These are phyloP conservation scores for Drosophila cyrtoloma DNA, from an alignment of 2,888 invertebrate species.

Conservation along the genomic window DNA sequence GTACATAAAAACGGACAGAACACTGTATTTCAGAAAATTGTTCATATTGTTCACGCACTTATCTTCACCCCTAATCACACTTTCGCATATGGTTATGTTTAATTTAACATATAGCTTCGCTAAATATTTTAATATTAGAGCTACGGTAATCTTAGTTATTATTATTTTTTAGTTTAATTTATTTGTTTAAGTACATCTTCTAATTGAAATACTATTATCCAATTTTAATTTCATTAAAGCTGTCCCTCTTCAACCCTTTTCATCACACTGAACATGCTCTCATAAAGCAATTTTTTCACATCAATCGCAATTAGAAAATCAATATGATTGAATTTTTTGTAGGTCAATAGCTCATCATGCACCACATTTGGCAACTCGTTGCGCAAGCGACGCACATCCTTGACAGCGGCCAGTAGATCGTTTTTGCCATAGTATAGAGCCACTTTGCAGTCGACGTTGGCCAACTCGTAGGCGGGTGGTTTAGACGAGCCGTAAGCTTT, in stretches of 20 bases:
- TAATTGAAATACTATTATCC: background rate
- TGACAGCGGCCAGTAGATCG: constrained; percentile 85
- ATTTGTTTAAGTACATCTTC: background rate
- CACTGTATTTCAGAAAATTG: background rate
- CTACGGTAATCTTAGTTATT: background rate
- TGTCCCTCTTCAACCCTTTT: constrained; percentile 51
- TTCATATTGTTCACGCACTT: background rate
- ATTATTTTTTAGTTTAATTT: background rate
- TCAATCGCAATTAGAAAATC: constrained; percentile 56
- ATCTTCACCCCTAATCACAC: background rate
- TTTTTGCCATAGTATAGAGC: constrained; percentile 62
- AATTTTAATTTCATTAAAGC: constrained; percentile 21
- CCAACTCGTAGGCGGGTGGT: constrained; percentile 85
- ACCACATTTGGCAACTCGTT: constrained; percentile 71
- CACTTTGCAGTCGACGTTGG: constrained; percentile 85
- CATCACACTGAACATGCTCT: constrained; percentile 54
- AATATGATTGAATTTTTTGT: constrained; percentile 51
- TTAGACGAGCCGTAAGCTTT: constrained; percentile 28
- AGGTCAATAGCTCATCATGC: constrained; percentile 45
- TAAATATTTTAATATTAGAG: background rate
- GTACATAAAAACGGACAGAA: background rate
- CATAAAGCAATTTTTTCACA: constrained; percentile 42
- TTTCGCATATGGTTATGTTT: background rate
- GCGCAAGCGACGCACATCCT: constrained; percentile 65
- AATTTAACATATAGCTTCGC: background rate